Conservation (phyloP, 2,888 invertebrate genomes). For the Corbicula japonica region DNA sequence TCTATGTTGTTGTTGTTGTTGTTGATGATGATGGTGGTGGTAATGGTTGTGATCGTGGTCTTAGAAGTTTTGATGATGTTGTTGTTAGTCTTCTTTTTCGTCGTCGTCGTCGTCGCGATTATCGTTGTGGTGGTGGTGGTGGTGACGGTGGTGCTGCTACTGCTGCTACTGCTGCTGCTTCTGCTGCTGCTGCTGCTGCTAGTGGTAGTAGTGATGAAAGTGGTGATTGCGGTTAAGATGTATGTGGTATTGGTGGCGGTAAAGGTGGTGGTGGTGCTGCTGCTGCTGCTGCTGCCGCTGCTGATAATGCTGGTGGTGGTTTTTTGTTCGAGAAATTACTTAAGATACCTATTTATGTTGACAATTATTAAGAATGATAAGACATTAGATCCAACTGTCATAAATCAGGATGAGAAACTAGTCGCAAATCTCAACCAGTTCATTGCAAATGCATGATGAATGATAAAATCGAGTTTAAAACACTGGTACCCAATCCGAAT, state of each 20-base stretch:
- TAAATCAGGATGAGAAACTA: too few relatives aligned
- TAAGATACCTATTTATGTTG: too few relatives aligned
- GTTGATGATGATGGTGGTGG: neutral
- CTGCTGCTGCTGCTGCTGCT: neutral
- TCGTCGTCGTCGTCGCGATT: neutral
- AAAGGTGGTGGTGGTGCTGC: neutral
- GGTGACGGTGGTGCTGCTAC: neutral
- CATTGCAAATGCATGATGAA: too few relatives aligned
- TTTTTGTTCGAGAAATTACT: too few relatives aligned
- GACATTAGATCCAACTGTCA: too few relatives aligned
- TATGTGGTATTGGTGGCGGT: neutral
- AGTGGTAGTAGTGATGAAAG: neutral
- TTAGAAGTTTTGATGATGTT: neutral
- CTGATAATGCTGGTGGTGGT: too few relatives aligned
- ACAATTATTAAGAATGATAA: too few relatives aligned
- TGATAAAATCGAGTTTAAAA: too few relatives aligned
- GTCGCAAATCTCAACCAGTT: too few relatives aligned
- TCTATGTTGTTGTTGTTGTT: too few relatives aligned
- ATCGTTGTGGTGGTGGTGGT: neutral
- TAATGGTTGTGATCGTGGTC: neutral
- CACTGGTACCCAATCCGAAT: too few relatives aligned
- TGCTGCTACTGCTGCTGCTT: neutral
- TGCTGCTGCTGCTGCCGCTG: neutral
- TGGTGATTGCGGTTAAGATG: neutral
- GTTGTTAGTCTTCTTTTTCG: neutral